Evolutionary conservation across 2,797 vertebrate species (phyloP), one percentile per base, ranked within the genome.

Genomic region (Hydrophis major): DNA sequence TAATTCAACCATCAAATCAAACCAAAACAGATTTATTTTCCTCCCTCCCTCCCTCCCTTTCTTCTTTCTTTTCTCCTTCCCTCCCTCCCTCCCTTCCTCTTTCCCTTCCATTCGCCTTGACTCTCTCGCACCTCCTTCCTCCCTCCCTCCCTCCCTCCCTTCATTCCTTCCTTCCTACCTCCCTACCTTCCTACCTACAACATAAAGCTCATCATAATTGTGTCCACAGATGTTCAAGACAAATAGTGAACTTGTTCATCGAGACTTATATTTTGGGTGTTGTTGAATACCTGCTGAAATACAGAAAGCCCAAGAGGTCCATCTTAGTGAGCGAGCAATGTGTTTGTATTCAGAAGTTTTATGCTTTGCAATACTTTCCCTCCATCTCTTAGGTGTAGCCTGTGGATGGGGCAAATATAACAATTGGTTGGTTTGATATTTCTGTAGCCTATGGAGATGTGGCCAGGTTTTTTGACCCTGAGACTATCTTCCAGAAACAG

Each of bases 131-230:
- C 6, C 47, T 50, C 22, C 59, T 7, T 8, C 1, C 7, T 25
- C 0, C 4, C 20, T 6, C 22, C 22, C 22, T 6, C 4, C 8
- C 0, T 27, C 10, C 25, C 60, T 20, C 6, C 57, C 57, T 5
- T 6, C 6, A 1, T 60, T 25, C 7, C 59, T 8, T 25, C 6
- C 7, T 25, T 60, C 22, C 22, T 22, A 0, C 22, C 22, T 22
- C 0, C 20, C 20, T 22, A 0, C 22, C 25, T 60, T 0, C 59
- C 20, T 22, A 0, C 20, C 20, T 32, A 37, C 11, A 59, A 42
- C 37, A 12, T 12, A 88, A 18, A 42, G 20, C 37, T 88, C 18
- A 4, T 10, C 22, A 10, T 20, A 87, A 55, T 18, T 87, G 13
- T 37, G 55, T 7, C 86, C 56, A 20, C 53, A 20, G 14, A 27